These are phyloP conservation scores for Apis laboriosa DNA, from an alignment of 1,140 invertebrate species.

Conservation along the genomic window DNA sequence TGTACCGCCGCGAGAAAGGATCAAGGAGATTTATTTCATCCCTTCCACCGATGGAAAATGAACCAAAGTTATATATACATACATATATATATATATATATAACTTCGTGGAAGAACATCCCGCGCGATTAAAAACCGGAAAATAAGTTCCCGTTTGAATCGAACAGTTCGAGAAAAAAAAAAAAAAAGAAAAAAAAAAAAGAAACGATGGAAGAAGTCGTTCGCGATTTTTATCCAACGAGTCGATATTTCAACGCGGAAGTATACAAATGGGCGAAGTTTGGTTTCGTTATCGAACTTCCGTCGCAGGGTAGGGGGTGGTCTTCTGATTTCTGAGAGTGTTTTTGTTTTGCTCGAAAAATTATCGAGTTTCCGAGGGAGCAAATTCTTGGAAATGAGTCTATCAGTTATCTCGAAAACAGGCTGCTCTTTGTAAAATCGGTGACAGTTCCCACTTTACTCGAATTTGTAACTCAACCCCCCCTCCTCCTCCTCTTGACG, in stretches of 20 bases:
- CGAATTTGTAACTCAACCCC: neutral
- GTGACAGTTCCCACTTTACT: neutral
- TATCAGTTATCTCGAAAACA: neutral
- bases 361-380: slow-evolving; percentile 2
- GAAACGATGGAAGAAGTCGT: slow-evolving; percentile 1
- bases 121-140: slow-evolving; percentile 45
- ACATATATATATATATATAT: neutral
- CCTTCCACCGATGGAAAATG: slow-evolving; percentile 1
- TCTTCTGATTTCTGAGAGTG: neutral
- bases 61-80: neutral
- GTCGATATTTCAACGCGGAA: slow-evolving; percentile 27
- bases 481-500: too few species aligned
- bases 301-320: neutral
- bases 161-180: neutral
- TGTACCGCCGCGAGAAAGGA: neutral
- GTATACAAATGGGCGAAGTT: slow-evolving; percentile 1
- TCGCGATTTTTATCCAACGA: slow-evolving; percentile 27
- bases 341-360: neutral
- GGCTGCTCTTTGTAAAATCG: neutral
- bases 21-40: slow-evolving; percentile 39
- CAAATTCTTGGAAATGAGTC: neutral
- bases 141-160: slow-evolving; percentile 38
- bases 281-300: slow-evolving; percentile 7
- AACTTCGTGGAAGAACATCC: neutral
- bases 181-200: too few species aligned